Conservation (phyloP, 2,797 vertebrate genomes). For the Hemibagrus guttatus region DNA sequence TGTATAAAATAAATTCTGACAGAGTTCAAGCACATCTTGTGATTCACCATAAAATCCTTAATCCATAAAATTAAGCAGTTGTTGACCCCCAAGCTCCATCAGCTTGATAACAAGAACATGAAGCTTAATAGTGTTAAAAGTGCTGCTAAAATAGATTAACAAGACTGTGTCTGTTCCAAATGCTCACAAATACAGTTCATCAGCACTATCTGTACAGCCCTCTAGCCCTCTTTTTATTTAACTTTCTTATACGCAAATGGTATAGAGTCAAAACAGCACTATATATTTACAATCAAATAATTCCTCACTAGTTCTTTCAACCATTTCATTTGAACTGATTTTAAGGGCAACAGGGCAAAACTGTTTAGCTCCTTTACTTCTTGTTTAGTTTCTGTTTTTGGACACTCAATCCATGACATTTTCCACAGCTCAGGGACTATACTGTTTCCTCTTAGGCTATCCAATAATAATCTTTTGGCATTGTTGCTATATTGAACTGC, state of each 20-base stretch:
- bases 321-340: not conserved
- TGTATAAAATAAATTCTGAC: not conserved
- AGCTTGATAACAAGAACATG: not conserved
- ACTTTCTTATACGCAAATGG: not conserved
- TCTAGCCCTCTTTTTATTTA: not conserved
- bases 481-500: not conserved
- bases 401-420: not conserved
- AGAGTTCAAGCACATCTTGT: not conserved
- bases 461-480: not conserved
- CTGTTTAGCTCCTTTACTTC: not conserved
- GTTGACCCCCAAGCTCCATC: not conserved
- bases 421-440: not conserved
- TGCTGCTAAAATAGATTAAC: not conserved
- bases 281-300: not conserved
- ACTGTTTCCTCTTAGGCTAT: not conserved
- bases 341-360: not conserved
- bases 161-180: not conserved
- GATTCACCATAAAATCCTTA: not conserved
- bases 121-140: not conserved
- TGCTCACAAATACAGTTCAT: not conserved
- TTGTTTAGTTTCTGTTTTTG: not conserved
- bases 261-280: too few species aligned
- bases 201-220: not conserved
- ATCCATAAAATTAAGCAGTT: not conserved
- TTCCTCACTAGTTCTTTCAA: not conserved